Evolutionary conservation across 2,113 vertebrate species (phyloP), one percentile per base, ranked within the genome.

Genomic region (Acanthisitta chloris): DNA sequence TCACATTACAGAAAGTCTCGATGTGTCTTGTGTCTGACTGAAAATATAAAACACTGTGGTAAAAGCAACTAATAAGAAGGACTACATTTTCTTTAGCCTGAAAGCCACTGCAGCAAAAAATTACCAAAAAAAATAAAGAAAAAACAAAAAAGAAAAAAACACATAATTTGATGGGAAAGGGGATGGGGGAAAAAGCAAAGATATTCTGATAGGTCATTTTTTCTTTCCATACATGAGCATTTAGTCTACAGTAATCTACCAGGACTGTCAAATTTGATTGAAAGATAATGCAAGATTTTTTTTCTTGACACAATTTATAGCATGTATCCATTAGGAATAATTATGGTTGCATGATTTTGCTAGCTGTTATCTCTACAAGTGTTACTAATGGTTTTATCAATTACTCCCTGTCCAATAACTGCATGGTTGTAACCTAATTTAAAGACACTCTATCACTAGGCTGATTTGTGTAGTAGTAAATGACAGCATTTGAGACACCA

Each of bases 341-440:
- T 99, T 99, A 99, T 98, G 98, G 98, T 98, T 98, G 98, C 98
- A 99, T 99, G 98, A 99, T 99, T 99, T 98, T 98, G 98, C 98
- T 99, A 98, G 98, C 98, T 98, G 99, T 99, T 99, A 99, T 99
- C 99, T 99, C 98, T 98, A 99, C 99, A 99, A 99, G 99, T 99
- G 99, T 99, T 99, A 99, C 99, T 99, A 99, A 99, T 99, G 99
- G 99, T 98, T 99, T 99, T 99, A 99, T 99, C 99, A 99, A 98
- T 98, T 98, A 98, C 98, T 98, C 98, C 98, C 98, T 98, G 98
- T 98, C 98, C 98, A 98, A 98, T 98, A 98, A 99, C 98, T 98
- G 98, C 98, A 99, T 99, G 98, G 98, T 99, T 98, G 98, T 99
- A 99, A 99, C 99, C 98, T 99, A 98, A 98, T 98, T 98, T 98